Percentiles rank a stretch among this genome's conserved stretches.
phyloP scores from a whole-genome alignment of 2,888 invertebrate species.

The Tupiocoris notatus region DNA sequence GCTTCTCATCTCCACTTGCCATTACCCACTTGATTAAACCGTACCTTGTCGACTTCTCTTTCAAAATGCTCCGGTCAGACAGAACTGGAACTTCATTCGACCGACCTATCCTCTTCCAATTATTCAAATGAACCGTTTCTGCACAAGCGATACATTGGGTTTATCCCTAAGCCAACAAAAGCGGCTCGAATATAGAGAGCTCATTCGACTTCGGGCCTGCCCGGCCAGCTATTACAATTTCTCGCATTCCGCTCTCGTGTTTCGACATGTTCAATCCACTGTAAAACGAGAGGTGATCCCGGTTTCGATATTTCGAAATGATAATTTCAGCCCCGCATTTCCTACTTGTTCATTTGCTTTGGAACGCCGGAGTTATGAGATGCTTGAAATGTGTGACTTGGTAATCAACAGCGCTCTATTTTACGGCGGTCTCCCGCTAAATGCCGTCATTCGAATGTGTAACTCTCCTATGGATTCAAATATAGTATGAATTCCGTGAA shows the following conservation, averaged over 20 bases:
- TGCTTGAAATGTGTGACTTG: not conserved
- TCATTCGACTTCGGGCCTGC: not conserved
- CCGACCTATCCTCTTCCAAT: not conserved
- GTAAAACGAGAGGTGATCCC: not conserved
- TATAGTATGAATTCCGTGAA: no score
- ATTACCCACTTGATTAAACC: not conserved
- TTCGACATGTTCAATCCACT: not conserved
- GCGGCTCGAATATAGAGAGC: not conserved
- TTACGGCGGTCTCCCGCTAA: no score
- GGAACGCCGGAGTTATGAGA: not conserved
- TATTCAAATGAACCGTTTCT: slow-evolving; percentile 29
- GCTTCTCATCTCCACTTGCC: no score
- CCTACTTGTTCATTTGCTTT: not conserved
- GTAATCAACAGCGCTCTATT: not conserved
- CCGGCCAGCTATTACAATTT: not conserved
- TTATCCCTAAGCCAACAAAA: not conserved
- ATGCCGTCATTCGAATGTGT: no score
- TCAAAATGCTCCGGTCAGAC: not conserved
- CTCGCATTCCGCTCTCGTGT: not conserved
- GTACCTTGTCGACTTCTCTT: not conserved
- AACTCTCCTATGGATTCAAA: no score
- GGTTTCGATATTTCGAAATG: not conserved
- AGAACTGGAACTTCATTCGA: not conserved
- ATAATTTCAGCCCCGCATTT: not conserved
- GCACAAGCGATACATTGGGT: not conserved